These are phyloP conservation scores for Corythucha ciliata DNA, from an alignment of 2,888 invertebrate genomes.

Conservation along the genomic window DNA sequence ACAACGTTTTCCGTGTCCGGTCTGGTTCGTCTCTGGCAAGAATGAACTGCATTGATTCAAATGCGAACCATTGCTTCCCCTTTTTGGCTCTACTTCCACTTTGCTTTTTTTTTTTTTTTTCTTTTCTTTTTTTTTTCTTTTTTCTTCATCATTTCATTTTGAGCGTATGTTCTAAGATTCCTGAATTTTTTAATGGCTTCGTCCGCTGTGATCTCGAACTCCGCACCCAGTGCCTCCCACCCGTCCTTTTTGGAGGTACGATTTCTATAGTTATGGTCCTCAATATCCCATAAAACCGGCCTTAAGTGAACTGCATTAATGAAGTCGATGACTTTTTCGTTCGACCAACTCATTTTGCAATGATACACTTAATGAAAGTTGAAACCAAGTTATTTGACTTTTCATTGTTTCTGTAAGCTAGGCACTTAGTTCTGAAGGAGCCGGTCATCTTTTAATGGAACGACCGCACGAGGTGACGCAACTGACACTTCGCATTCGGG, in stretches of 20 bases:
- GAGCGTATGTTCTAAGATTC: slow-evolving; percentile 1
- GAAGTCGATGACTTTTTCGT: slow-evolving; percentile 1
- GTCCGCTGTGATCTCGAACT: background rate
- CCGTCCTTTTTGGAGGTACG: slow-evolving; percentile 7
- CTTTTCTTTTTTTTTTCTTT: too few relatives aligned
- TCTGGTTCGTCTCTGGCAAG: background rate
- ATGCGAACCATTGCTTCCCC: slow-evolving; percentile 1
- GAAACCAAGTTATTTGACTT: too few relatives aligned
- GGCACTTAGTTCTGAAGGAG: too few relatives aligned
- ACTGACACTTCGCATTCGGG: too few relatives aligned
- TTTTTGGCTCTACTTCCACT: background rate
- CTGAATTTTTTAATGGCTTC: slow-evolving; percentile 1
- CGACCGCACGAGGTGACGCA: too few relatives aligned
- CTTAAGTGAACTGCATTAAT: slow-evolving; percentile 4
- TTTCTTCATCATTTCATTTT: background rate
- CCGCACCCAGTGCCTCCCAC: background rate
- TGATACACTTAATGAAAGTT: too few relatives aligned
- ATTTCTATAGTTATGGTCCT: background rate
- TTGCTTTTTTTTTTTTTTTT: too few relatives aligned
- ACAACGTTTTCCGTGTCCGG: slow-evolving; percentile 29
- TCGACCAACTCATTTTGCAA: too few relatives aligned
- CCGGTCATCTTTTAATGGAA: too few relatives aligned
- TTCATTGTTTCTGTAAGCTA: too few relatives aligned
- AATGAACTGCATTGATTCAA: background rate
- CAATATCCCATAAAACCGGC: slow-evolving; percentile 1